Percentiles rank a stretch among this genome's conserved stretches.
phyloP scores from a whole-genome alignment of 2,113 vertebrate genomes.

The Psilopogon haemacephalus region DNA sequence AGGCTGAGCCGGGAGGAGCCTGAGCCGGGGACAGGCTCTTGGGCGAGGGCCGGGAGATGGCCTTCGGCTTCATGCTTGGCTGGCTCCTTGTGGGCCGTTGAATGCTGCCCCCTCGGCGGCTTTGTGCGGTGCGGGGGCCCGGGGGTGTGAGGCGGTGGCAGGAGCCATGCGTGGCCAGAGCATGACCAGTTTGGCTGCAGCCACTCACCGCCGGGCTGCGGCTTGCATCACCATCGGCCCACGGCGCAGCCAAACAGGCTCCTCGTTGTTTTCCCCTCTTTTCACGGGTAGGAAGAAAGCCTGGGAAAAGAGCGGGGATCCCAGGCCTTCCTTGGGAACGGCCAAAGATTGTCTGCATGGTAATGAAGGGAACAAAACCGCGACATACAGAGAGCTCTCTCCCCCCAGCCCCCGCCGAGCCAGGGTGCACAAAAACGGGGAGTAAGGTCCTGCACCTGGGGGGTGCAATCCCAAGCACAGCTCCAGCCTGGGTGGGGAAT shows the following conservation, averaged over 20 bases:
- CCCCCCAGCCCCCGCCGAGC: background rate
- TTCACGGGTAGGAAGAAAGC: slow-evolving; percentile 68
- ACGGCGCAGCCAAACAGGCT: slow-evolving; percentile 63
- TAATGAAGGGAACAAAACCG: slow-evolving; percentile 52
- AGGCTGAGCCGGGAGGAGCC: background rate
- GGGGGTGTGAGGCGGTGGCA: slow-evolving; percentile 73
- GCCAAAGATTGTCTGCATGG: slow-evolving; percentile 50
- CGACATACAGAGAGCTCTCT: background rate
- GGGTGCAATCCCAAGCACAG: too few species aligned
- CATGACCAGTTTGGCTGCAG: slow-evolving; percentile 78
- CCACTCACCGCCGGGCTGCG: slow-evolving; percentile 74
- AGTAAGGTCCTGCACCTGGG: too few species aligned
- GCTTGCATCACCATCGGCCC: slow-evolving; percentile 79
- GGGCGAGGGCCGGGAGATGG: slow-evolving; percentile 7
- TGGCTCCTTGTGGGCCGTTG: slow-evolving; percentile 76
- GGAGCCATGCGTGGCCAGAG: slow-evolving; percentile 74
- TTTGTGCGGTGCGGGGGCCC: slow-evolving; percentile 69
- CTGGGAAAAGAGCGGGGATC: slow-evolving; percentile 73
- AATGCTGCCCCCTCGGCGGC: slow-evolving; percentile 69
- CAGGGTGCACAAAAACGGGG: background rate
- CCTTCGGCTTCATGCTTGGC: slow-evolving; percentile 78
- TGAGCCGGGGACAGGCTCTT: background rate
- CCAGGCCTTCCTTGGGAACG: slow-evolving; percentile 70
- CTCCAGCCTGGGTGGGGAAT: too few species aligned
- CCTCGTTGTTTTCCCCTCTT: slow-evolving; percentile 60